These are phyloP conservation scores for Octomys mimax DNA, from an alignment of 2,797 vertebrate species.

Conservation along the genomic window DNA sequence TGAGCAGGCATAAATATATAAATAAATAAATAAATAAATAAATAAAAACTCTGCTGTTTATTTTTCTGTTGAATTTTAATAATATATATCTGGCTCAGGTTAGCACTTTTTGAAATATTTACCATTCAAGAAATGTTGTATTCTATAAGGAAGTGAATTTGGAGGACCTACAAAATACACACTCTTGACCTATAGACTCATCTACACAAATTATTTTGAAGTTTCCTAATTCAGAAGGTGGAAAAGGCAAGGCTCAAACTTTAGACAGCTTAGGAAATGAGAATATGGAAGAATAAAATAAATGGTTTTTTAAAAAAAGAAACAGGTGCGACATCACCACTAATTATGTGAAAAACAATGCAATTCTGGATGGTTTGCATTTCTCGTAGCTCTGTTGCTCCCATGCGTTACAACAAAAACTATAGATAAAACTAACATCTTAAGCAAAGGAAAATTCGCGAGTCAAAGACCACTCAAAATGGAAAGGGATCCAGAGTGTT, in stretches of 20 bases:
- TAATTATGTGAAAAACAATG: not conserved
- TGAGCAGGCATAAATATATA: too few relatives aligned
- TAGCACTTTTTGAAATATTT: not conserved
- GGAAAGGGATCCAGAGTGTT: not conserved
- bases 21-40: too few relatives aligned
- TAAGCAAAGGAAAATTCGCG: not conserved
- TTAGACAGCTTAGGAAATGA: not conserved
- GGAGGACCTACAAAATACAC: not conserved
- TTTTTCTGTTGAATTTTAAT: constrained; percentile 24
- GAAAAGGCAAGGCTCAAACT: not conserved
- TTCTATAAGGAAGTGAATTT: constrained; percentile 11
- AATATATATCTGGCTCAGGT: not conserved
- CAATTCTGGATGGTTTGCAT: not conserved
- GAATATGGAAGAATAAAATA: not conserved
- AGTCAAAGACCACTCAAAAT: too few relatives aligned
- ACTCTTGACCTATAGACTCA: not conserved
- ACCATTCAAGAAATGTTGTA: not conserved
- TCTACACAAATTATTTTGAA: not conserved
- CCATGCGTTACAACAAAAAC: not conserved
- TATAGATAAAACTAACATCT: not conserved
- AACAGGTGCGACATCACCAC: not conserved
- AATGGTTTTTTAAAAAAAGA: not conserved
- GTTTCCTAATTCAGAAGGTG: not conserved
- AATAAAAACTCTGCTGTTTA: too few relatives aligned
- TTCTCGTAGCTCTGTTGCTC: not conserved